Base-by-base conservation (phyloP, 2,888 invertebrate species). In the Drosophila paramelanica region DNA sequence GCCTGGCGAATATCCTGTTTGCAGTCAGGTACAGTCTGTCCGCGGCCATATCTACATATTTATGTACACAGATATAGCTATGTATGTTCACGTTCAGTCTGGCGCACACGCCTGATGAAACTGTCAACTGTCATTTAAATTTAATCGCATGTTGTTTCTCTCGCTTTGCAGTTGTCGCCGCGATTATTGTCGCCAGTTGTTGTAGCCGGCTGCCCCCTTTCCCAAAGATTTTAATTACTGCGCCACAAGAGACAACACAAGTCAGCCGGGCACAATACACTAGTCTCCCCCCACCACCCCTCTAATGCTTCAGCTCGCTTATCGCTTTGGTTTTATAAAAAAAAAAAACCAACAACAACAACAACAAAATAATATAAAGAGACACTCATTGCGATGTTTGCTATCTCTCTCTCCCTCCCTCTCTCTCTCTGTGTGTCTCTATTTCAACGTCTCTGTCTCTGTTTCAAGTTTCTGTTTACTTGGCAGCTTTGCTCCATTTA, bases 71-170 rank as follows among this genome's bases (percentile, higher is more conserved):
- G 39, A 17, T 62, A 41, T 62, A 31, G 33, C 43, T 43, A 36
- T 62, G 49, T 73, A 31, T 58, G 68, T 67, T 71, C 39, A 50
- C 33, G 72, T 52, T 69, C 59, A 74, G 75, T 79, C 73, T 69
- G 78, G 59, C 69, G 60, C 65, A 51, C 68, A 60, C 49, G 59
- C 52, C 71, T 82, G 82, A 82, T 83, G 82, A 79, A 88, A 81
- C 88, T 88, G 88, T 88, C 88, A 88, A 85, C 82, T 83, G 83
- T 88, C 83, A 85, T 82, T 88, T 87, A 81, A 87, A 84, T 81
- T 82, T 82, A 83, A 88, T 83, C 88, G 72, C 88, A 73, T 85
- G 88, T 77, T 81, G 68, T 72, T 71, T 67, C 78, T 53, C 71
- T 72, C 73, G 65, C 77, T 79, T 76, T 67, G 56, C 64, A 70